Percentiles rank a stretch among this genome's conserved stretches.
Conservation (phyloP, 2,888 invertebrate genomes). For the Mechanitis mazaeus region DNA sequence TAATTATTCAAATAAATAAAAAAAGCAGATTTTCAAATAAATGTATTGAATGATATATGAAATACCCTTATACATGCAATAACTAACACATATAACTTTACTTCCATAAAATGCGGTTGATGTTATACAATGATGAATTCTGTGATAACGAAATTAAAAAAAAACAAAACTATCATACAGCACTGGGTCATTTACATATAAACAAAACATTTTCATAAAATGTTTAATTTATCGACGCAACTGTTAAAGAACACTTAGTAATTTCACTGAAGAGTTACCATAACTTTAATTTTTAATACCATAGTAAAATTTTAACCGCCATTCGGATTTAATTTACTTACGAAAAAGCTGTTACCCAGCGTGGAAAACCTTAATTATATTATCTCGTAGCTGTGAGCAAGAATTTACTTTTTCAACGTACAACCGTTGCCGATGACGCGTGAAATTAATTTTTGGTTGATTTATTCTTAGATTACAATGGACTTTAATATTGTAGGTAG, state of each 20-base stretch:
- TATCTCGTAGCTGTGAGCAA: slow-evolving; percentile 15
- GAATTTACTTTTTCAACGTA: slow-evolving; percentile 23
- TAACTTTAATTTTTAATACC: slow-evolving; percentile 27
- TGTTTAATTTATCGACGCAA: slow-evolving; percentile 12
- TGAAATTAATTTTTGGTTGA: slow-evolving; percentile 33
- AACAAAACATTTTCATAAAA: slow-evolving; percentile 2
- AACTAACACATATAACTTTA: too few relatives aligned
- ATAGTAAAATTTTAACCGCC: slow-evolving; percentile 28
- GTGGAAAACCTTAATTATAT: slow-evolving; percentile 18
- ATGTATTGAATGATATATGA: too few relatives aligned
- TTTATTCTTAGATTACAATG: slow-evolving; percentile 27
- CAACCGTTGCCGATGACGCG: slow-evolving; percentile 29
- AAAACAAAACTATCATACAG: too few relatives aligned
- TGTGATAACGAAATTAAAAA: too few relatives aligned
- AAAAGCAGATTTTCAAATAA: neutral
- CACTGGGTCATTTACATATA: neutral
- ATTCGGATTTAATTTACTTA: slow-evolving; percentile 27
- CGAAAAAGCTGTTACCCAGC: slow-evolving; percentile 20
- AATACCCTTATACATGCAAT: too few relatives aligned
- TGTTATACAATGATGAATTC: too few relatives aligned
- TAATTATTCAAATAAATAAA: neutral
- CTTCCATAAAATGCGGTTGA: too few relatives aligned
- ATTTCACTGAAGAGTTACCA: slow-evolving; percentile 24
- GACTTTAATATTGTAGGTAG: neutral
- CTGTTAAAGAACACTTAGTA: slow-evolving; percentile 16